Base-by-base conservation (phyloP, 2,888 invertebrate species). In the Carcina quercana region DNA sequence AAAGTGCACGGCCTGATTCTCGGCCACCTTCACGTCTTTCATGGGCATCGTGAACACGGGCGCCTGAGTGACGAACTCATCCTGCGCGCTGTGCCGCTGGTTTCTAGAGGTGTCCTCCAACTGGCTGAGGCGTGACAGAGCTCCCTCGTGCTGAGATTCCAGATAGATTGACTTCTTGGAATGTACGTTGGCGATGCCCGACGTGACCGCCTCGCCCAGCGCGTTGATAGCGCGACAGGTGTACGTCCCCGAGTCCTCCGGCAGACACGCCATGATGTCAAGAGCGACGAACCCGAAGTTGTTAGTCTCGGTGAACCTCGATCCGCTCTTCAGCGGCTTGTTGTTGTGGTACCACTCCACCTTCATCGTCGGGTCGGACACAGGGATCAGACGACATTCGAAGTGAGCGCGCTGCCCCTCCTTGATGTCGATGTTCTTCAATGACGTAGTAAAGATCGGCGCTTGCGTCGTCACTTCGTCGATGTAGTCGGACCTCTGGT, bases 231-330 rank as follows among this genome's bases (percentile, higher is more conserved):
- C 97, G 55, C 95, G 89, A 68, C 96, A 95, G 1, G 97, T 97
- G 66, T 98, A 99, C 0, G 92, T 93, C 27, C 98, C 99, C 10
- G 95, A 93, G 83, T 99, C 98, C 68, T 98, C 98, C 5, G 97
- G 95, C 57, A 97, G 91, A 37, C 96, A 94, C 49, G 97, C 94
- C 86, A 97, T 89, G 49, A 99, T 97, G 63, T 99, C 98, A 35
- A 99, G 85, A 13, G 97, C 96, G 8, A 98, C 97, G 66, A 96
- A 98, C 25, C 98, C 98, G 67, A 99, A 98, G 75, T 96, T 98
- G 61, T 97, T 95, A 5, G 96, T 95, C 75, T 97, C 96, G 7
- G 95, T 94, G 69, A 98, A 98, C 52, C 98, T 89, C 5, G 97
- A 96, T 24, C 97, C 97, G 41, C 95, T 94, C 72, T 96, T 95